phyloP scores from a whole-genome alignment of 2,888 invertebrate genomes.

The Limenitis camilla region DNA sequence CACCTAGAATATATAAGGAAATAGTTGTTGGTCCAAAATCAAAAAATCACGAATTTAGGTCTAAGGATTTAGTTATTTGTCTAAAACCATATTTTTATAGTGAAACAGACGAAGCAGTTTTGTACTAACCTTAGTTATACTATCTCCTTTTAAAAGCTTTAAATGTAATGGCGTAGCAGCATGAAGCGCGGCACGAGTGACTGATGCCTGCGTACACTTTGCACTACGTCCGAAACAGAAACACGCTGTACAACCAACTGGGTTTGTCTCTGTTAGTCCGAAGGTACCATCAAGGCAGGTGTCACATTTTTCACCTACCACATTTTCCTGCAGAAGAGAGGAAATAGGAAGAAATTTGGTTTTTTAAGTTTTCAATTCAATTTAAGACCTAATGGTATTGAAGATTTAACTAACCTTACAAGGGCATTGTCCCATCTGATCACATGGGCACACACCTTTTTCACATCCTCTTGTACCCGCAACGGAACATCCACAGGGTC shows the following conservation, averaged over 20 bases:
- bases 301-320: constrained; percentile 88
- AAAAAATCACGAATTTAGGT: not conserved
- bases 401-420: constrained; percentile 81
- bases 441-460: constrained; percentile 79
- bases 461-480: constrained; percentile 79
- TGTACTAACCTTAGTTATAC: constrained; percentile 17
- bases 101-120: too few species aligned
- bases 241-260: constrained; percentile 93
- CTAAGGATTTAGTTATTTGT: too few species aligned
- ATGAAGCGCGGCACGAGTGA: constrained; percentile 87
- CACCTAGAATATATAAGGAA: constrained; percentile 35
- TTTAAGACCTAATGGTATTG: not conserved
- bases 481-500: constrained; percentile 86
- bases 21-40: not conserved
- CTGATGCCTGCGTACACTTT: constrained; percentile 85
- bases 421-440: constrained; percentile 85
- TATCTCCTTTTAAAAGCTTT: constrained; percentile 44
- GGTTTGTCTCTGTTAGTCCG: constrained; percentile 84
- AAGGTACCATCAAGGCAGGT: constrained; percentile 89
- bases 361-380: not conserved
- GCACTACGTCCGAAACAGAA: constrained; percentile 95
- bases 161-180: constrained; percentile 72
- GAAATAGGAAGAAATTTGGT: too few species aligned
- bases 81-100: too few species aligned
- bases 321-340: constrained; percentile 78